Percentiles rank a stretch among this genome's conserved stretches.
Conservation (phyloP, 2,797 vertebrate species). For the Cichlasoma orientale region DNA sequence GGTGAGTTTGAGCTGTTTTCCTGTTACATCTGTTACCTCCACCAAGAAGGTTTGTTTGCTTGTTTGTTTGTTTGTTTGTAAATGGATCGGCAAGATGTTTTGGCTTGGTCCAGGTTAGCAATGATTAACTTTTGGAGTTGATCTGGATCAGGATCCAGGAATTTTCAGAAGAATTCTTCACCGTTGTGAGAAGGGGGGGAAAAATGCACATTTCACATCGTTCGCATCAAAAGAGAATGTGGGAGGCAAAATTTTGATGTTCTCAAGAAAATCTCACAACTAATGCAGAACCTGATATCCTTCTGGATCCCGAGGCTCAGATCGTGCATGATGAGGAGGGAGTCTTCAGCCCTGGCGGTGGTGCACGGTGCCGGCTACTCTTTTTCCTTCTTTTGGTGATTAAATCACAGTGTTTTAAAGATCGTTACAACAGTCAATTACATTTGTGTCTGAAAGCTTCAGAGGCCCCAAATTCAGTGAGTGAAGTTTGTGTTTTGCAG, state of each 20-base stretch:
- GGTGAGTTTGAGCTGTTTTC: neutral
- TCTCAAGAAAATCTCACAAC: neutral
- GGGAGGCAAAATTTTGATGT: neutral
- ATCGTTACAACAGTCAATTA: neutral
- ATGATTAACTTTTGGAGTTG: neutral
- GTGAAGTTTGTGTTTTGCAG: neutral
- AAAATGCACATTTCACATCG: neutral
- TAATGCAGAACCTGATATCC: neutral
- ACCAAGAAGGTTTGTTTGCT: no score
- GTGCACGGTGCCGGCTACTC: neutral
- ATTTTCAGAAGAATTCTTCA: fast-evolving
- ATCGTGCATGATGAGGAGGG: neutral
- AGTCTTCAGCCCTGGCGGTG: neutral
- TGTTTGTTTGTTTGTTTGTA: neutral
- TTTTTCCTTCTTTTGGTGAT: neutral
- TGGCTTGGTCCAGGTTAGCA: neutral
- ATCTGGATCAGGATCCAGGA: neutral
- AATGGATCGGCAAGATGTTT: neutral
- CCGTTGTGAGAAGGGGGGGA: neutral
- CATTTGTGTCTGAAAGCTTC: neutral
- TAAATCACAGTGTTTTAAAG: neutral
- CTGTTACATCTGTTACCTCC: neutral
- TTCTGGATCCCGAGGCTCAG: neutral
- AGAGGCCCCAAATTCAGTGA: neutral
- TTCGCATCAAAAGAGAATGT: neutral